phyloP scores from a whole-genome alignment of 2,797 vertebrate species.

The Fundulus diaphanus region DNA sequence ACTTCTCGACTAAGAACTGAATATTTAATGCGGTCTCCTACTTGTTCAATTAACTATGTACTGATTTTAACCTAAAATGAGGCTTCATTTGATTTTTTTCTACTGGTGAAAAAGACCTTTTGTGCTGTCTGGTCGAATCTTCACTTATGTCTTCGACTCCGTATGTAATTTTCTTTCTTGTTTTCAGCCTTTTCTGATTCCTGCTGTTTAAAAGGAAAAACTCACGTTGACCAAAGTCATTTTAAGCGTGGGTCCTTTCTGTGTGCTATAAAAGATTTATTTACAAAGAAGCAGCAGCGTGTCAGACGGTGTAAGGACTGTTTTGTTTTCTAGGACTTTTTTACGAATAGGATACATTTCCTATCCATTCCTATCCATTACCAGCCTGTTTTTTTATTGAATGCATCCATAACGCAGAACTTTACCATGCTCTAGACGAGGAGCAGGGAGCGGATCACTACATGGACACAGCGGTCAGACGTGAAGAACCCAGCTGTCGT shows the following conservation, averaged over 20 bases:
- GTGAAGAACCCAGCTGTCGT: conserved; percentile 45
- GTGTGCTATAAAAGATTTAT: conserved; percentile 8
- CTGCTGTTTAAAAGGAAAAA: not conserved
- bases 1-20: too few relatives aligned
- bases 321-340: too few relatives aligned
- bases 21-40: too few relatives aligned
- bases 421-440: conserved; percentile 13
- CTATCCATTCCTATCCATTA: too few relatives aligned
- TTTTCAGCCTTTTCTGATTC: not conserved
- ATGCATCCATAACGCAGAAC: conserved; percentile 8
- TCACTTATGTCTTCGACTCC: not conserved
- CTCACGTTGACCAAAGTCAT: not conserved
- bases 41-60: too few relatives aligned
- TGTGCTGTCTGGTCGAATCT: not conserved
- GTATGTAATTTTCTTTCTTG: not conserved
- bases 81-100: not conserved
- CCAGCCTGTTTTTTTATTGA: not conserved
- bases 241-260: not conserved
- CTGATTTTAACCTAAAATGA: too few relatives aligned
- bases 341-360: too few relatives aligned
- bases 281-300: not conserved
- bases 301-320: too few relatives aligned
- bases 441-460: too few relatives aligned
- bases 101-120: not conserved
- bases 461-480: conserved; percentile 47